Evolutionary conservation across 1,140 invertebrate species (phyloP).

Genomic region (Catajapyx aquilonaris): DNA sequence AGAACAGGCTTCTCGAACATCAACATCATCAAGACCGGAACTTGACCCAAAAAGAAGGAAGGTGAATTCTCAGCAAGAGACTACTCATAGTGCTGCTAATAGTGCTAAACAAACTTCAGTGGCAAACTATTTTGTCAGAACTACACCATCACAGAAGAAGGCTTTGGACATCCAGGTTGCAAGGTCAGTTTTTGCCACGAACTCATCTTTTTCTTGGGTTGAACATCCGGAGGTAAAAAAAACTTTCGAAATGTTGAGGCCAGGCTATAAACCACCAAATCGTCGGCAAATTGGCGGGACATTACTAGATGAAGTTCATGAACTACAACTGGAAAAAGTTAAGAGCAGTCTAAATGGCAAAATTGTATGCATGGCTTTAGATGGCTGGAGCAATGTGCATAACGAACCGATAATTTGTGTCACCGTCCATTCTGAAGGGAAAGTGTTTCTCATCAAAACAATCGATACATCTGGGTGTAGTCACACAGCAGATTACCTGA

Average conservation of each 20-base stretch:
- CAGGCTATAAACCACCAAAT: neutral
- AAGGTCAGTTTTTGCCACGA: constrained; percentile 1
- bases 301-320: neutral
- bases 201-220: neutral
- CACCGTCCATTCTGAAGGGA: neutral
- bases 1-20: too few relatives aligned
- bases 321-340: neutral
- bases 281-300: neutral
- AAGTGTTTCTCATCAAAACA: neutral
- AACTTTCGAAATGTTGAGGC: neutral
- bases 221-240: neutral
- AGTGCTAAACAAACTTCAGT: too few relatives aligned
- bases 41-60: too few relatives aligned
- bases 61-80: too few relatives aligned
- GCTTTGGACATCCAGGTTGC: neutral
- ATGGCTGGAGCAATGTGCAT: neutral
- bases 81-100: too few relatives aligned
- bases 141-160: too few relatives aligned
- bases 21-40: too few relatives aligned
- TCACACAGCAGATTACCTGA: neutral
- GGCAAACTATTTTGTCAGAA: too few relatives aligned
- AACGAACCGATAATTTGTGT: constrained; percentile 1
- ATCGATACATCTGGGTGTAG: neutral
- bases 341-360: neutral
- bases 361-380: neutral